Conservation (phyloP, 2,113 vertebrate species). For the Pachyramphus minor region DNA sequence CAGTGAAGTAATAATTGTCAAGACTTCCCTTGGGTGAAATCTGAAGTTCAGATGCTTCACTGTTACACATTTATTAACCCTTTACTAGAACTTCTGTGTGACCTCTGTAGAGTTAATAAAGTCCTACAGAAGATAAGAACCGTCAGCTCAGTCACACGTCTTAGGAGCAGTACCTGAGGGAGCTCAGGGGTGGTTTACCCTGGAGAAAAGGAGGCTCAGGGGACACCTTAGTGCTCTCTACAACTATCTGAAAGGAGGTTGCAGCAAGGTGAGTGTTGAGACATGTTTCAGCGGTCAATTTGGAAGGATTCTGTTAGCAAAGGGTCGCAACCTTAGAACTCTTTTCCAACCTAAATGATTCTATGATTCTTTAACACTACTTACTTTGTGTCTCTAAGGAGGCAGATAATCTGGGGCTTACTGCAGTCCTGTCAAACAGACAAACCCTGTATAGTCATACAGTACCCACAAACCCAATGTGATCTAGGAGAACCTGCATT, state of each 20-base stretch:
- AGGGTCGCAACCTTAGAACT: not conserved
- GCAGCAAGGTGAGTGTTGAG: not conserved
- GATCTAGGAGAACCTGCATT: not conserved
- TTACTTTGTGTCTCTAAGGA: not conserved
- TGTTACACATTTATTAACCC: not conserved
- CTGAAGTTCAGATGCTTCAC: not conserved
- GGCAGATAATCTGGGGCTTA: not conserved
- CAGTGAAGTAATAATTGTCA: not conserved
- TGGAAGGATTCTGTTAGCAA: not conserved
- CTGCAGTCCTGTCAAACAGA: not conserved
- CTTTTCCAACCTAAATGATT: not conserved
- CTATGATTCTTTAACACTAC: not conserved
- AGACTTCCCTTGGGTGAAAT: not conserved
- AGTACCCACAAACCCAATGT: not conserved
- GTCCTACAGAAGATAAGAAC: not conserved
- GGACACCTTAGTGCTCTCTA: not conserved
- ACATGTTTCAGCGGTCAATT: fast-evolving
- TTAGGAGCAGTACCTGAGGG: fast-evolving
- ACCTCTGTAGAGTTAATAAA: not conserved
- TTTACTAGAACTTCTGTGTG: not conserved
- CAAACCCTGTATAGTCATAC: too few species aligned
- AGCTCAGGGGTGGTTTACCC: not conserved
- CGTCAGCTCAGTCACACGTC: not conserved
- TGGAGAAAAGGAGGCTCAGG: not conserved
- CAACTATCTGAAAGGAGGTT: not conserved